phyloP scores from a whole-genome alignment of 2,888 invertebrate species.

The Cataglyphis livida region DNA sequence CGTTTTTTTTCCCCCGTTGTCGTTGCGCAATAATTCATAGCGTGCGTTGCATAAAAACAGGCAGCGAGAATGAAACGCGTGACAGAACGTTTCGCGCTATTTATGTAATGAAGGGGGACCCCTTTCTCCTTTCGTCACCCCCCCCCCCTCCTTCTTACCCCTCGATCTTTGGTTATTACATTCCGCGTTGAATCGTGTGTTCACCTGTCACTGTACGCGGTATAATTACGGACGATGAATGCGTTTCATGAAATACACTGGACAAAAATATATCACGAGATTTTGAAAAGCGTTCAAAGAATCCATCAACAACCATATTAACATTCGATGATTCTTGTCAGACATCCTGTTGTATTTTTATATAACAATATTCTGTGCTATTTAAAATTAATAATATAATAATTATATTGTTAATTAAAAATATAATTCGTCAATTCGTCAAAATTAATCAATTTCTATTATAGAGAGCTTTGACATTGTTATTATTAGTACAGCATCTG shows the following conservation, averaged over 20 bases:
- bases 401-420: not conserved
- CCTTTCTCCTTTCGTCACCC: not conserved
- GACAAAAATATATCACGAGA: constrained; percentile 28
- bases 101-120: constrained; percentile 55
- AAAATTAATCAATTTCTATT: constrained; percentile 13
- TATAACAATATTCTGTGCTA: not conserved
- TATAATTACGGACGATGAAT: constrained; percentile 63
- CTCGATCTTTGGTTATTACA: constrained; percentile 25
- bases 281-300: not conserved
- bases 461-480: not conserved
- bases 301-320: not conserved
- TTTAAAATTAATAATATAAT: not conserved
- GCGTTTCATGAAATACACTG: constrained; percentile 57
- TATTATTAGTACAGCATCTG: not conserved
- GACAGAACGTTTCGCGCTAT: constrained; percentile 64
- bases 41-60: constrained; percentile 39
- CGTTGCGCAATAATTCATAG: constrained; percentile 56
- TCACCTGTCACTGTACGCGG: constrained; percentile 65
- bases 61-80: constrained; percentile 58
- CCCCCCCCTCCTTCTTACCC: not conserved
- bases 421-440: not conserved
- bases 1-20: constrained; percentile 5
- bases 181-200: constrained; percentile 64
- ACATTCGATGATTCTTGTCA: not conserved
- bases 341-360: not conserved